Percentiles rank a stretch among this genome's conserved stretches.
Evolutionary conservation across 2,113 vertebrate genomes (phyloP).

Genomic region (Lipophrys pholis): DNA sequence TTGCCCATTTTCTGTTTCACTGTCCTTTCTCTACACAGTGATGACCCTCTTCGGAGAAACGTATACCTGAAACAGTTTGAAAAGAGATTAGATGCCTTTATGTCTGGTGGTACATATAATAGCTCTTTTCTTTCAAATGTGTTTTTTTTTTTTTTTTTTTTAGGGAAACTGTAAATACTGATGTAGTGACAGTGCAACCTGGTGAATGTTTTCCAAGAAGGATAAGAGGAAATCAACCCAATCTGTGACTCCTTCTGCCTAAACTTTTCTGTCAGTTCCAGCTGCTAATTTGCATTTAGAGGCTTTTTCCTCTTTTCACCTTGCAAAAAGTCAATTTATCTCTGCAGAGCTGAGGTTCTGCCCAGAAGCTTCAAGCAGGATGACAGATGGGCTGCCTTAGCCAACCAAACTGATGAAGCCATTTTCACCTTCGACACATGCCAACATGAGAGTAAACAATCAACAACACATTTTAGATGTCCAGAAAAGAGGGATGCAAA

Average conservation of each 20-base stretch:
- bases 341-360: not conserved
- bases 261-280: not conserved
- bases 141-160: not conserved
- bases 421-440: not conserved
- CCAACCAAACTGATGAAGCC: not conserved
- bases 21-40: not conserved
- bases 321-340: not conserved
- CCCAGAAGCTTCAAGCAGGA: not conserved
- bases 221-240: not conserved
- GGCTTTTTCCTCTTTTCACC: not conserved
- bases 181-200: not conserved
- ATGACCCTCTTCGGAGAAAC: not conserved
- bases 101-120: not conserved
- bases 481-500: too few species aligned
- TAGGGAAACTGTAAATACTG: not conserved
- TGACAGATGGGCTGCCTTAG: not conserved
- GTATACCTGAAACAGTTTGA: not conserved
- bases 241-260: not conserved
- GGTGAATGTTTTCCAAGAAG: not conserved
- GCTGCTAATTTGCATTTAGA: not conserved
- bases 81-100: constrained; percentile 5
- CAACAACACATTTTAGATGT: not conserved
- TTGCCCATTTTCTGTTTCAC: not conserved
- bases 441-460: not conserved
- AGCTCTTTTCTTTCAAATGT: not conserved